Base-by-base conservation (phyloP, 2,113 vertebrate genomes). In the Toxotes jaculatrix region DNA sequence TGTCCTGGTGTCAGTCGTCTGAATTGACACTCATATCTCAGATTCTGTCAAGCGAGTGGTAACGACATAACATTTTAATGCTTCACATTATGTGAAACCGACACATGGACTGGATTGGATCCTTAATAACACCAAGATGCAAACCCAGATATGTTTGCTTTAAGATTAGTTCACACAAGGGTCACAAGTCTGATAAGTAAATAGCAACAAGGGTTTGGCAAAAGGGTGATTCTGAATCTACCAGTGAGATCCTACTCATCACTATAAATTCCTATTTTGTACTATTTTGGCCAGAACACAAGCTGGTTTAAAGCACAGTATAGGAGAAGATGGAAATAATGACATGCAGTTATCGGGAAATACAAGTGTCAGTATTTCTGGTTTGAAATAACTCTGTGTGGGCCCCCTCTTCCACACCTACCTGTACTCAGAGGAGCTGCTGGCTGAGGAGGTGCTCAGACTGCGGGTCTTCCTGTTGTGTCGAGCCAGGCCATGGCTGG, bases 401-500 rank as follows among this genome's bases (percentile, higher is more conserved):
- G 36, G 47, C 7, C 4, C 7, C 19, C 6, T 51, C 40, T 43
- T 42, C 0, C 27, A 59, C 12, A 36, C 72, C 4, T 88, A 98
- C 98, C 97, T 97, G 95, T 97, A 98, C 70, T 97, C 97, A 49
- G 94, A 95, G 80, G 95, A 96, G 70, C 94, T 93, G 40, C 93
- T 66, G 71, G 95, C 96, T 0, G 97, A 96, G 0, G 97, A 97
- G 45, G 96, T 95, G 3, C 98, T 99, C 83, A 98, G 87, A 72
- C 98, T 99, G 42, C 97, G 95, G 63, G 95, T 90, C 92, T 98
- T 98, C 34, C 95, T 95, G 90, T 95, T 96, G 60, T 95, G 93
- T 60, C 95, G 65, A 0, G 89, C 87, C 74, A 92, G 92, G 1
- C 71, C 82, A 10, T 76, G 93, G 79, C 82, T 86, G 47, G 91